These are phyloP conservation scores for Periplaneta americana DNA, from an alignment of 1,140 invertebrate genomes.

Conservation along the genomic window DNA sequence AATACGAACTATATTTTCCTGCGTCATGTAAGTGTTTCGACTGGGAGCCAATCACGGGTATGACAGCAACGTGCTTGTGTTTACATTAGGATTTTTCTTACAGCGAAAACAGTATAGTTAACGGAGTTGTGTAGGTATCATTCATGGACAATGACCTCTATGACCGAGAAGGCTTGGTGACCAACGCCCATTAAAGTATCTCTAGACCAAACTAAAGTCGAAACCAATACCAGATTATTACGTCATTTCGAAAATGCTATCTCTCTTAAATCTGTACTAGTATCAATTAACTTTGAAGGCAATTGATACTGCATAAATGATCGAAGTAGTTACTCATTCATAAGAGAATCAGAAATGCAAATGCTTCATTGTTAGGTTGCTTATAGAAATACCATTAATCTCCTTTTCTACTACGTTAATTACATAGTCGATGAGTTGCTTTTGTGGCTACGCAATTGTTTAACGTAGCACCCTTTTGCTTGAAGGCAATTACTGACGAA, in stretches of 20 bases:
- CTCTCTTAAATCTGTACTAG: background rate
- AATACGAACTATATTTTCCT: no score
- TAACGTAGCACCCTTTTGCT: background rate
- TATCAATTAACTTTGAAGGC: no score
- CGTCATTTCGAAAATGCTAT: background rate
- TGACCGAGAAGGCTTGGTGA: background rate
- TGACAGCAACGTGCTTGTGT: no score
- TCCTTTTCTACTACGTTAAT: background rate
- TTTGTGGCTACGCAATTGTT: background rate
- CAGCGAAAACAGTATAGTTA: no score
- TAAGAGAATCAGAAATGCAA: background rate
- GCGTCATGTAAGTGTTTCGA: no score
- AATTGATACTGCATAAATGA: background rate
- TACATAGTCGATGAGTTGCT: background rate
- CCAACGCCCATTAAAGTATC: background rate
- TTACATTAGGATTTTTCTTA: no score
- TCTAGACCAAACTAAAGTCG: no score
- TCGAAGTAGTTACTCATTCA: background rate
- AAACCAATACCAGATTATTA: no score
- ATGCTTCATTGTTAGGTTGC: background rate
- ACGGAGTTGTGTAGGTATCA: no score
- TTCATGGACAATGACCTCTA: background rate
- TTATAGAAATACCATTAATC: background rate
- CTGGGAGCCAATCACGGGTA: no score
- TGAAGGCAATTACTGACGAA: background rate